Evolutionary conservation across 2,797 vertebrate species (phyloP), one percentile per base, ranked within the genome.

Genomic region (Phoeniculus purpureus): DNA sequence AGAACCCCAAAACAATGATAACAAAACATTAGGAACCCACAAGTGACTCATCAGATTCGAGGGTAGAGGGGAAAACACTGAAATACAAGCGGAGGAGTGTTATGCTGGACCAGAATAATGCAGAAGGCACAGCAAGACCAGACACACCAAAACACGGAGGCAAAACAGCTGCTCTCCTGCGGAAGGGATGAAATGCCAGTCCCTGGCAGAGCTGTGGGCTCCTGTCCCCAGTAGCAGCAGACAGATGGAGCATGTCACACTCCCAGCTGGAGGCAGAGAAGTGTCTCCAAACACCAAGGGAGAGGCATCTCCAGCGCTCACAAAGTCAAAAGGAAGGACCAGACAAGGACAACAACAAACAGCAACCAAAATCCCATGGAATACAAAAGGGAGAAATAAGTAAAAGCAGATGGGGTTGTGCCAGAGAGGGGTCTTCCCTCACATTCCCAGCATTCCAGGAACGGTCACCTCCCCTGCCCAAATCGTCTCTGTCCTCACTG

Each of bases 341-440:
- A 92, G 94, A 80, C n/a, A 9, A 65, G 7, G 55, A 92, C 74
- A 95, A 87, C 48, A 75, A 86, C 64, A 71, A 89, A 61, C 31
- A 93, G 27, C 67, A 86, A 75, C 66, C 73, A 76, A 75, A 93
- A 62, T 48, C 64, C 71, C 32, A 10, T 47, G 37, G 56, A 91
- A 71, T 87, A 96, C 87, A 56, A 94, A 94, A 93, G 89, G 74
- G 64, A 92, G 77, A 86, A 91, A 71, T 95, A 96, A 96, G 87
- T 90, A 95, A 91, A 95, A 95, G 82, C 93, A 96, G 92, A 95
- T 87, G 88, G 71, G 92, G 76, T 77, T 94, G 82, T 95, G 74
- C 85, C 87, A 80, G 80, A 94, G 67, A 92, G 61, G 60, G 72
- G 59, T 95, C 80, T 94, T 94, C 92, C 85, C 85, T 86, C 40